phyloP scores from a whole-genome alignment of 2,888 invertebrate genomes.

The Hypselothyrea guttata region DNA sequence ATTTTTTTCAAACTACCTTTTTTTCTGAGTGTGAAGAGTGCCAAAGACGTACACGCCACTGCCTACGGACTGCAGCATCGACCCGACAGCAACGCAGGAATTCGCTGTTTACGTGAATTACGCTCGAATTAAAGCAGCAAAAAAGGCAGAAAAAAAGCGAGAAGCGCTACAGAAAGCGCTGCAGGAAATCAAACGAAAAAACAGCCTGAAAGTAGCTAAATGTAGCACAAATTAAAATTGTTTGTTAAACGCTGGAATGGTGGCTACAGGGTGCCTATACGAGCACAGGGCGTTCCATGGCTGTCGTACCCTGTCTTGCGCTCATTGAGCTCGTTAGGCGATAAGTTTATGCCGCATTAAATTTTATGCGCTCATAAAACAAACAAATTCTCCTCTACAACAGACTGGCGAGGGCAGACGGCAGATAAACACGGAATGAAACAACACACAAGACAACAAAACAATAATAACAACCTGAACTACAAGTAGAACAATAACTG shows the following conservation, averaged over 20 bases:
- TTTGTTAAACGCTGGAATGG: slow-evolving; percentile 52
- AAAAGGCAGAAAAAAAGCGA: slow-evolving; percentile 4
- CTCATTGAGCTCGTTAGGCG: slow-evolving; percentile 72
- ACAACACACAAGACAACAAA: slow-evolving; percentile 24
- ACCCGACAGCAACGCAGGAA: slow-evolving; percentile 51
- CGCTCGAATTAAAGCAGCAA: slow-evolving; percentile 70
- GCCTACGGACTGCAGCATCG: slow-evolving; percentile 20
- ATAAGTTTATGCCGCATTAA: slow-evolving; percentile 76
- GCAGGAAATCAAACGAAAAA: neutral
- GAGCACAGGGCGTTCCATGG: slow-evolving; percentile 35
- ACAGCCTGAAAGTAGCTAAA: slow-evolving; percentile 75
- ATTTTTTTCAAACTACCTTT: too few species aligned
- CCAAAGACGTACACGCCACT: too few species aligned
- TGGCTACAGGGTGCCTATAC: slow-evolving; percentile 47
- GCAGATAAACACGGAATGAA: slow-evolving; percentile 65
- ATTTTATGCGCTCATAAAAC: slow-evolving; percentile 75
- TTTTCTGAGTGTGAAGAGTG: too few species aligned
- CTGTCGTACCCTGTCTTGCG: slow-evolving; percentile 22
- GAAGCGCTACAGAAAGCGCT: neutral
- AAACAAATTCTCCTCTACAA: slow-evolving; percentile 65
- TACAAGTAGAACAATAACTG: slow-evolving; percentile 28
- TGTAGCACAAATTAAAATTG: slow-evolving; percentile 78
- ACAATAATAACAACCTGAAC: slow-evolving; percentile 22
- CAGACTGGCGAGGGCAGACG: slow-evolving; percentile 53
- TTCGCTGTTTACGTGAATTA: slow-evolving; percentile 78